Conservation (phyloP, 2,113 vertebrate genomes). For the Crotalus helleri region DNA sequence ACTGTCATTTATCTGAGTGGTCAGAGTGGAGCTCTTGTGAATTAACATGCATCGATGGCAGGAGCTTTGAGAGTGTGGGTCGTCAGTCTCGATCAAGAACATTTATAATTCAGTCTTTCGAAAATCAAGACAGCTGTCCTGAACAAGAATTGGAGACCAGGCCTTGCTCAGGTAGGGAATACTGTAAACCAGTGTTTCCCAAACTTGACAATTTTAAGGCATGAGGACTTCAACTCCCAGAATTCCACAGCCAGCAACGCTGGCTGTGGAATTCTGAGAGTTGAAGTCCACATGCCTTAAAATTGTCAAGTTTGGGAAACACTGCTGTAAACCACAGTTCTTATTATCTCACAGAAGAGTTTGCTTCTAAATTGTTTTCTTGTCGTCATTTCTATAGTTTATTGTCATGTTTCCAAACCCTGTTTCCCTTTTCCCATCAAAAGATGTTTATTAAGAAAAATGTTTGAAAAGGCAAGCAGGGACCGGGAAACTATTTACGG, state of each 20-base stretch:
- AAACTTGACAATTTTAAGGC: too few species aligned
- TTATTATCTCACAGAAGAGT: accelerated
- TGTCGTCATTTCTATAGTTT: neutral
- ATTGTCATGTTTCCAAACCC: neutral
- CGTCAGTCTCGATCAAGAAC: conserved; percentile 87
- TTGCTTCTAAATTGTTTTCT: neutral
- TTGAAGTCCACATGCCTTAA: too few species aligned
- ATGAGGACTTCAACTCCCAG: too few species aligned
- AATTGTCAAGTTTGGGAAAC: too few species aligned
- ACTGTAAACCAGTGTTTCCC: accelerated
- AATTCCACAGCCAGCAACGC: too few species aligned
- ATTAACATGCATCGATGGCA: conserved; percentile 89
- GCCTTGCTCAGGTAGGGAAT: conserved; percentile 83
- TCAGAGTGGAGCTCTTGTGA: conserved; percentile 95
- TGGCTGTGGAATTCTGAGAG: too few species aligned
- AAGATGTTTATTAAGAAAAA: neutral
- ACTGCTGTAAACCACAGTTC: accelerated
- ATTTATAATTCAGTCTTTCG: conserved; percentile 80
- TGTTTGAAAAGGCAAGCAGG: neutral
- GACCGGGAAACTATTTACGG: neutral
- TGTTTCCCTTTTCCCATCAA: neutral
- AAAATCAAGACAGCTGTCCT: conserved; percentile 86
- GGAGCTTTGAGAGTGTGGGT: conserved; percentile 85
- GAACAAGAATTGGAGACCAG: conserved; percentile 83
- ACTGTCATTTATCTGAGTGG: conserved; percentile 94